These are phyloP conservation scores for Orientallactaga bullata DNA, from an alignment of 2,113 vertebrate genomes.

Conservation along the genomic window DNA sequence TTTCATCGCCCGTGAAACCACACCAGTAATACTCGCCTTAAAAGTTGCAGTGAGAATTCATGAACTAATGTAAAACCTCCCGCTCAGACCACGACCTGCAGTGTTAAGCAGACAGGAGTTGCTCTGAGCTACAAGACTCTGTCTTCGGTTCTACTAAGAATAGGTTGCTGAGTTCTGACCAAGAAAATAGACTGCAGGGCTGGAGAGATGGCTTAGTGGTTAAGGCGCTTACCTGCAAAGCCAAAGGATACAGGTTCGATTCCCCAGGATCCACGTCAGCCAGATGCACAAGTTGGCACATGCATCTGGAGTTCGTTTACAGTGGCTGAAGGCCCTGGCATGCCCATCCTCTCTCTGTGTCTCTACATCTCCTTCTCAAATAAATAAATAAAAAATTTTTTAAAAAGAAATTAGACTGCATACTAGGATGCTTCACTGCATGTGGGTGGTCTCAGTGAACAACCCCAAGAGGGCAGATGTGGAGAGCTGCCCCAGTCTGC, in stretches of 20 bases:
- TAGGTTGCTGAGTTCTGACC: background rate
- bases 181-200: background rate
- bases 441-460: background rate
- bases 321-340: too few species aligned
- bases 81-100: background rate
- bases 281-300: too few species aligned
- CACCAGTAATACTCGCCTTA: background rate
- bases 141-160: background rate
- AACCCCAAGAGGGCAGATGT: background rate
- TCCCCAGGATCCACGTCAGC: too few species aligned
- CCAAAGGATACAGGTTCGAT: too few species aligned
- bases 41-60: background rate
- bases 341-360: too few species aligned
- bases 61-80: background rate
- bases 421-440: background rate
- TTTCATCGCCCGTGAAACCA: background rate
- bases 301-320: too few species aligned
- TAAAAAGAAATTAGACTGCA: too few species aligned
- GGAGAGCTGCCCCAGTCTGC: background rate
- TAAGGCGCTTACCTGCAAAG: too few species aligned
- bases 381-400: too few species aligned
- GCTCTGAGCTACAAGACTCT: background rate
- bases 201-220: too few species aligned
- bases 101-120: background rate
- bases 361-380: too few species aligned